Conservation (phyloP, 2,113 vertebrate genomes). For the Alethe diademata region DNA sequence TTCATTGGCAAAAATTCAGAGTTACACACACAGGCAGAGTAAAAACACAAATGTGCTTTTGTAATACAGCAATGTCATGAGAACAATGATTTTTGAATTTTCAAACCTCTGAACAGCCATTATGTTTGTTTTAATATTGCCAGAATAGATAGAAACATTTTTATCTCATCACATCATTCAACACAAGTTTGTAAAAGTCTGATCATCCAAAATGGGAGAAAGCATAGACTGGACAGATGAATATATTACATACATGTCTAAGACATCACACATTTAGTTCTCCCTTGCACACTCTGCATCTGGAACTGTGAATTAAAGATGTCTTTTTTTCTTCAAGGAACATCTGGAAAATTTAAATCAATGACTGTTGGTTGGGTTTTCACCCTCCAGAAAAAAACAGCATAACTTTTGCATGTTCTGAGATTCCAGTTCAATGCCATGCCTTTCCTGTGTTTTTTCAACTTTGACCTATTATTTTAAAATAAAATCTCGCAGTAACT, state of each 20-base stretch:
- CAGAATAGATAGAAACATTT: conserved; percentile 21
- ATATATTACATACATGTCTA: background rate
- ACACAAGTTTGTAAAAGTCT: background rate
- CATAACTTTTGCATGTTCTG: background rate
- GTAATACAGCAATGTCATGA: background rate
- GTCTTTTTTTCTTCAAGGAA: background rate
- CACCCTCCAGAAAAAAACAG: background rate
- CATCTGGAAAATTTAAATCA: background rate
- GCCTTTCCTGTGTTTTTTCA: background rate
- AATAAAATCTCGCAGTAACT: background rate
- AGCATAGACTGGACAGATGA: background rate
- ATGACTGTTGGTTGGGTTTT: background rate
- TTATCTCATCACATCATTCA: conserved; percentile 29
- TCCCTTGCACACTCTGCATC: background rate
- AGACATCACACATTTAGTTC: background rate
- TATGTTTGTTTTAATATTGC: conserved; percentile 6
- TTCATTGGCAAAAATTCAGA: background rate
- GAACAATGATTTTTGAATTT: conserved; percentile 31
- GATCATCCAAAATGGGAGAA: background rate
- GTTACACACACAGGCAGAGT: background rate
- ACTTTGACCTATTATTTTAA: background rate
- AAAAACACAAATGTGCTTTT: conserved; percentile 16
- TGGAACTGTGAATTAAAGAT: background rate
- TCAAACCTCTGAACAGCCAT: background rate
- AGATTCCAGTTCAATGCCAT: background rate